Percentiles rank a stretch among this genome's conserved stretches.
Evolutionary conservation across 2,888 invertebrate genomes (phyloP).

Genomic region (Chrysolina oricalcia): DNA sequence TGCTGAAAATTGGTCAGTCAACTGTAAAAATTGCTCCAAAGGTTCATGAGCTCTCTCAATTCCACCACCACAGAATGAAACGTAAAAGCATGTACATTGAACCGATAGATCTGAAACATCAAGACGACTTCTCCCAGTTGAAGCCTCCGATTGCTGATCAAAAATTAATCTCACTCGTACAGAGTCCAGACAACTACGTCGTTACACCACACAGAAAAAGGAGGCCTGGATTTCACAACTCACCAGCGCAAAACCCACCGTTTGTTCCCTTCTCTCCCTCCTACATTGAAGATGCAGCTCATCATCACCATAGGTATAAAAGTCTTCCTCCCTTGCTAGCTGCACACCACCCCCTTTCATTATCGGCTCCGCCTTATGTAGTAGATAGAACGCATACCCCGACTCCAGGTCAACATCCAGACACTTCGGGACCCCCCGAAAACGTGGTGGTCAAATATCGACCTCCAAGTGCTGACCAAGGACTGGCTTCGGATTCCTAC

Average conservation of each 20-base stretch:
- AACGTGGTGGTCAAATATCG: slow-evolving; percentile 77
- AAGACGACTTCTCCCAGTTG: slow-evolving; percentile 79
- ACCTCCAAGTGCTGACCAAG: slow-evolving; percentile 81
- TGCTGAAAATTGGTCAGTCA: slow-evolving; percentile 76
- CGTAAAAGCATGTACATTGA: slow-evolving; percentile 78
- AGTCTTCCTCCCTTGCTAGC: slow-evolving; percentile 75
- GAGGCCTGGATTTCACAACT: slow-evolving; percentile 90
- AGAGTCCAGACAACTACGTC: slow-evolving; percentile 86
- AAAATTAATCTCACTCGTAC: slow-evolving; percentile 80
- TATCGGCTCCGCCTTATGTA: slow-evolving; percentile 83
- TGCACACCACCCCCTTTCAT: slow-evolving; percentile 80
- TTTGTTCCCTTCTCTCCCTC: slow-evolving; percentile 88
- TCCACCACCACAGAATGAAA: slow-evolving; percentile 74
- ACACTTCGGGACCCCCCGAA: slow-evolving; percentile 70
- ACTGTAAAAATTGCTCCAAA: slow-evolving; percentile 77
- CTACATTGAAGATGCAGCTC: slow-evolving; percentile 81
- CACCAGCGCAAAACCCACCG: slow-evolving; percentile 90
- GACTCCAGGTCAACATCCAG: slow-evolving; percentile 72
- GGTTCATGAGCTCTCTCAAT: slow-evolving; percentile 74
- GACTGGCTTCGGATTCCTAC: slow-evolving; percentile 73
- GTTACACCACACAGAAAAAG: slow-evolving; percentile 91
- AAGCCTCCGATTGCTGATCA: slow-evolving; percentile 79
- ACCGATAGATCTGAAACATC: slow-evolving; percentile 82
- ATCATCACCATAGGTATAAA: slow-evolving; percentile 77
- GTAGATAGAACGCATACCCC: slow-evolving; percentile 78